Percentiles rank a stretch among this genome's conserved stretches.
phyloP scores from a whole-genome alignment of 2,113 vertebrate genomes.

The Illadopsis cleaveri region DNA sequence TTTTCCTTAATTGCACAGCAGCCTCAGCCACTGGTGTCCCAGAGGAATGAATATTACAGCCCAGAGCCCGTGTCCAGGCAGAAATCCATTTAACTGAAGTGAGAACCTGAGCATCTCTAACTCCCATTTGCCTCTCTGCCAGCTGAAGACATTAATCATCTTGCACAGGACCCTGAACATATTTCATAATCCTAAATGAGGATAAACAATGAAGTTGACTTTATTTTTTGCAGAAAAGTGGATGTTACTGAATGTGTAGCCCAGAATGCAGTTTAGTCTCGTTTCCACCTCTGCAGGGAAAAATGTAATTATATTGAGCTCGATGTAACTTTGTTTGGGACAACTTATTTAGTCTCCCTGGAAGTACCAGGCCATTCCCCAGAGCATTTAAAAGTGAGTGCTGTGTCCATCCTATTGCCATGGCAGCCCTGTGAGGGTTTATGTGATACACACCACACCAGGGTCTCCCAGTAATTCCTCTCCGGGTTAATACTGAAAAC shows the following conservation, averaged over 20 bases:
- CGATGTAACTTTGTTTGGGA: not conserved
- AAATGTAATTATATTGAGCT: not conserved
- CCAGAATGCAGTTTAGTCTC: not conserved
- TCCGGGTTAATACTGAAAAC: not conserved
- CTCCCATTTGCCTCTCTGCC: not conserved
- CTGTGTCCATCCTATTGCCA: not conserved
- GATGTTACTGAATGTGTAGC: not conserved
- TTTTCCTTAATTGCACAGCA: not conserved
- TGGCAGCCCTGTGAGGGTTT: not conserved
- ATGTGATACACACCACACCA: not conserved
- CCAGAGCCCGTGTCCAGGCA: not conserved
- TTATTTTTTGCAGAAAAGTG: not conserved
- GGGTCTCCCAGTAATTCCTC: not conserved
- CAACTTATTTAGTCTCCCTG: not conserved
- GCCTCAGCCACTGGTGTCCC: not conserved
- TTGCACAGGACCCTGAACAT: not conserved
- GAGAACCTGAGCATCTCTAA: not conserved
- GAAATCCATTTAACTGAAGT: not conserved
- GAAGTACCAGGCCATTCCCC: not conserved
- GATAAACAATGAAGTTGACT: not conserved
- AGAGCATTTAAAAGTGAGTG: not conserved
- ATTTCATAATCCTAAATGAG: not conserved
- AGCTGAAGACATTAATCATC: not conserved
- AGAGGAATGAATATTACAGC: not conserved
- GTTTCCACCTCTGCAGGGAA: not conserved